Evolutionary conservation across 2,113 vertebrate species (phyloP).

Genomic region (Notothenia coriiceps): DNA sequence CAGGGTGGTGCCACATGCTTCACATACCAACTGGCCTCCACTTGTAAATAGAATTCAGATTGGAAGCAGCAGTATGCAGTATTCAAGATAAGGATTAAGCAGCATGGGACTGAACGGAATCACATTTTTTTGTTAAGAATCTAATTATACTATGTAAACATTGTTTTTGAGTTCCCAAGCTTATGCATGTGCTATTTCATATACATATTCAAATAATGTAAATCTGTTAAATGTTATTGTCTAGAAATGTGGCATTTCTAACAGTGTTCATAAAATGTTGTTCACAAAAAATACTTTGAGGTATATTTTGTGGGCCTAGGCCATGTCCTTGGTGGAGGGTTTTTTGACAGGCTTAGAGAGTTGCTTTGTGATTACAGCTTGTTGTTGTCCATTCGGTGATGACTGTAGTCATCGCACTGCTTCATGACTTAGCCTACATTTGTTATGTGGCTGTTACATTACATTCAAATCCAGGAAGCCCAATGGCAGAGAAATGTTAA

Average conservation of each 20-base stretch:
- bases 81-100: neutral
- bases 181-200: neutral
- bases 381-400: no score
- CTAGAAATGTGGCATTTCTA: neutral
- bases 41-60: neutral
- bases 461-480: no score
- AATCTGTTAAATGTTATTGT: neutral
- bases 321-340: neutral
- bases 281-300: no score
- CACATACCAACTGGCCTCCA: conserved; percentile 40
- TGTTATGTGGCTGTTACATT: neutral
- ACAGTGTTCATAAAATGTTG: no score
- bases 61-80: neutral
- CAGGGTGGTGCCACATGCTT: conserved; percentile 46
- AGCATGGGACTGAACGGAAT: no score
- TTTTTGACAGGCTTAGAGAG: neutral
- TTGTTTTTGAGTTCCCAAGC: neutral
- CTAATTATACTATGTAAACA: neutral
- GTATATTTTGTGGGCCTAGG: neutral
- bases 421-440: neutral
- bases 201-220: neutral
- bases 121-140: neutral
- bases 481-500: neutral
- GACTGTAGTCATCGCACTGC: neutral
- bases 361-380: neutral